phyloP scores from a whole-genome alignment of 2,888 invertebrate species.

The Epicampocera succincta region DNA sequence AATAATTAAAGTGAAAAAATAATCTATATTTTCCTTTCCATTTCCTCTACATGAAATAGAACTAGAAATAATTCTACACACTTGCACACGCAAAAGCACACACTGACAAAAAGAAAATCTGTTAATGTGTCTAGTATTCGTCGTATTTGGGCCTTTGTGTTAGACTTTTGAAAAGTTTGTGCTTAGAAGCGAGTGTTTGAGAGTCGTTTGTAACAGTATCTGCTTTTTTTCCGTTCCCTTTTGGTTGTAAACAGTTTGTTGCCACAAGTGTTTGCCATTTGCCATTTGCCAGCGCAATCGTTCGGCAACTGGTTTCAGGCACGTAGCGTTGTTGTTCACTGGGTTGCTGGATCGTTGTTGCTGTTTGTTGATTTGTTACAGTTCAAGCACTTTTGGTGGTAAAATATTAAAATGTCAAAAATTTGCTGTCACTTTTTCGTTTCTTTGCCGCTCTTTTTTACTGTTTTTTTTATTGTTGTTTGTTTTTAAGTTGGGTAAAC shows the following conservation, averaged over 20 bases:
- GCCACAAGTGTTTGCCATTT: slow-evolving; percentile 57
- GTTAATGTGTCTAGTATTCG: slow-evolving; percentile 43
- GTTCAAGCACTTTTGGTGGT: slow-evolving; percentile 66
- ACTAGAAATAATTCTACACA: slow-evolving; percentile 8
- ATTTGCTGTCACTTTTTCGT: slow-evolving; percentile 45
- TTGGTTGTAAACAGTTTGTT: slow-evolving; percentile 42
- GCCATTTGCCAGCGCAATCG: slow-evolving; percentile 45
- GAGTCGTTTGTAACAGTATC: neutral
- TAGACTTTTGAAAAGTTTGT: slow-evolving; percentile 20
- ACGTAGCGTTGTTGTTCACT: slow-evolving; percentile 30
- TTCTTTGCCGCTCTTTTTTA: neutral
- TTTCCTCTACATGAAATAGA: slow-evolving; percentile 45
- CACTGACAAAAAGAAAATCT: slow-evolving; percentile 10
- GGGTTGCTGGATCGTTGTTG: slow-evolving; percentile 24
- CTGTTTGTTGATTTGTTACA: slow-evolving; percentile 60
- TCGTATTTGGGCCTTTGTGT: slow-evolving; percentile 43
- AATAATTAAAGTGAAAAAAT: slow-evolving; percentile 57
- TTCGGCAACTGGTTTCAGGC: neutral
- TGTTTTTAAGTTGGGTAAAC: slow-evolving; percentile 7
- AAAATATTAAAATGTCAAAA: slow-evolving; percentile 68
- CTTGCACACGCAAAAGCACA: neutral
- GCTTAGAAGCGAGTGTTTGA: slow-evolving; percentile 4
- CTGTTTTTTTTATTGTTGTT: neutral
- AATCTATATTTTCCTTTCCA: slow-evolving; percentile 59
- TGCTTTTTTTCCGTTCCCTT: neutral